Base-by-base conservation (phyloP, 2,113 vertebrate genomes). In the Australoheros scitulus region DNA sequence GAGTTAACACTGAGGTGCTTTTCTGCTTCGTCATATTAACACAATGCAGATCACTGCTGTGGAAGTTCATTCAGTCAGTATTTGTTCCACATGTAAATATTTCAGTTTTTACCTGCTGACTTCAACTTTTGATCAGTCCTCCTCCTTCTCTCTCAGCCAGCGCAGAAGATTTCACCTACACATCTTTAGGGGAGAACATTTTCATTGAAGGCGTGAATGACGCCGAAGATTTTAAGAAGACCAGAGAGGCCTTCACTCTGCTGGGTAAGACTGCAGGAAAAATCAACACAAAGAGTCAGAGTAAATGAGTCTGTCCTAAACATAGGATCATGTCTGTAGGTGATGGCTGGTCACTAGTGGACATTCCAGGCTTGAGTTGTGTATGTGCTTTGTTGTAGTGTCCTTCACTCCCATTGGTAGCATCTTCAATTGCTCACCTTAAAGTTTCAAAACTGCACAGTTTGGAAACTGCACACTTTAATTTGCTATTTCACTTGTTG, bases 141-240 rank as follows among this genome's bases (percentile, higher is more conserved):
- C 52, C 13, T 1, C 13, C 20, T 52, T 7, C 18, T 29, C 61
- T 55, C 18, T 52, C 89, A 99, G 98, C 95, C 0, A 96, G 95
- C 8, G 97, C 97, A 0, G 96, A 99, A 79, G 97, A 98, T 76
- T 99, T 98, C 86, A 96, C 94, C 88, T 99, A 97, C 79, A 92
- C 97, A 0, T 96, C 96, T 20, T 91, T 97, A 60, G 98, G 98
- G 3, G 97, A 97, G 43, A 94, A 97, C 90, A 96, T 95, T 0
- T 93, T 93, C 65, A 97, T 99, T 0, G 94, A 97, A 1, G 97
- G 97, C 0, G 93, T 99, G 15, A 94, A 97, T 0, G 98, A 99
- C 0, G 97, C 97, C 0, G 92, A 95, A 5, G 98, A 98, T 88
- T 96, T 99, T 18, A 90, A 95, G 82, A 99, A 96, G 93, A 99